Percentiles rank a stretch among this genome's conserved stretches.
These are phyloP conservation scores for Cheirogaleus medius DNA, from an alignment of 2,113 vertebrate genomes.

Conservation along the genomic window DNA sequence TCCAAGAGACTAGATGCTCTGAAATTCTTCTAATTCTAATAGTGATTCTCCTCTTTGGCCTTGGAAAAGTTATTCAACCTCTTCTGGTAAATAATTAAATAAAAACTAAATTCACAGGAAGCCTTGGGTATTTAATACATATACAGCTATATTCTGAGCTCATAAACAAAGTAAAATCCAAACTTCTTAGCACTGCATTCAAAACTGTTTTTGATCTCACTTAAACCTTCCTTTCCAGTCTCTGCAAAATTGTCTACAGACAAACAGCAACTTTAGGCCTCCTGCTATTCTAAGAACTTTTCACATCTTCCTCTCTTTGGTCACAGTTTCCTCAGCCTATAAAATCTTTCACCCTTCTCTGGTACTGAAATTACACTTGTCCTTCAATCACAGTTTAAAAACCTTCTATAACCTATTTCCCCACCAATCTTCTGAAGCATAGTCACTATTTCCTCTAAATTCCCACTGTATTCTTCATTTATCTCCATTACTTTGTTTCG, in stretches of 20 bases:
- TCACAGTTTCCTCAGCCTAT: neutral
- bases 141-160: neutral
- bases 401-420: neutral
- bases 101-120: constrained; percentile 28
- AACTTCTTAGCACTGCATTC: neutral
- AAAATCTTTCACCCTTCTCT: neutral
- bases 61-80: constrained; percentile 41
- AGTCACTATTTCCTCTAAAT: neutral
- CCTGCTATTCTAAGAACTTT: neutral
- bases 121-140: neutral
- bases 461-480: neutral
- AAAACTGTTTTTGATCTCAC: constrained; percentile 2
- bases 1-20: constrained; percentile 14
- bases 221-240: neutral
- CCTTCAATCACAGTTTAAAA: constrained; percentile 14
- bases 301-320: neutral
- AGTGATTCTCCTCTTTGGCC: constrained; percentile 20
- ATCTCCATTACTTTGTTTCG: neutral
- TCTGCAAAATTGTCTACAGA: neutral
- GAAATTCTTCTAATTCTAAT: constrained; percentile 53
- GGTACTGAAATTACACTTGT: neutral
- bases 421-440: neutral
- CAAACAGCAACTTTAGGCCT: neutral
- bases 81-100: constrained; percentile 55
- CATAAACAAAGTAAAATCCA: constrained; percentile 17